Conservation (phyloP, 2,797 vertebrate genomes). For the Morus bassanus region DNA sequence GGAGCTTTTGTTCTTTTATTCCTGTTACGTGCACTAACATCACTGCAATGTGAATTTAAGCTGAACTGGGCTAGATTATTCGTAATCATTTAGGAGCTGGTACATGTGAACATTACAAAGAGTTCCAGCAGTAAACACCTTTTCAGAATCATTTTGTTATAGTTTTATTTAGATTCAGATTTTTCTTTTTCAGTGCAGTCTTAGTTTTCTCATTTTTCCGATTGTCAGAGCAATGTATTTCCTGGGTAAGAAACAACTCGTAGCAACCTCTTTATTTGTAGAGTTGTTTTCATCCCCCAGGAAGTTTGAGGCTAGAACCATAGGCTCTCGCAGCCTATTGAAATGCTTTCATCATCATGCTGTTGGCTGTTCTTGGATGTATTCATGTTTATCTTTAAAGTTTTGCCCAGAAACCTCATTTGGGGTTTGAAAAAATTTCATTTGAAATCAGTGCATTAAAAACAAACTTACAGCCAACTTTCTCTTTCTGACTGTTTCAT, state of each 20-base stretch:
- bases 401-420: constrained; percentile 6
- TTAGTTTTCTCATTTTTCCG: neutral
- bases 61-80: neutral
- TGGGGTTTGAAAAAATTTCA: neutral
- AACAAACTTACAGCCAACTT: neutral
- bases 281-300: neutral
- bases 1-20: neutral
- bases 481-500: neutral
- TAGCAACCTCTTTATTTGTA: neutral
- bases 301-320: neutral
- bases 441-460: neutral
- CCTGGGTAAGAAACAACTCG: neutral
- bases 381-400: neutral
- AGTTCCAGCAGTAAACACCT: neutral
- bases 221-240: neutral
- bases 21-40: neutral
- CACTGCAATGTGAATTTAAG: neutral
- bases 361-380: neutral
- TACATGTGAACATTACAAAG: neutral
- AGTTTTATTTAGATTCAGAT: neutral
- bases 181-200: neutral
- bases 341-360: neutral
- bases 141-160: neutral
- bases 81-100: neutral
- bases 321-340: neutral